Conservation (phyloP, 1,140 invertebrate genomes). For the Papilio polytes region DNA sequence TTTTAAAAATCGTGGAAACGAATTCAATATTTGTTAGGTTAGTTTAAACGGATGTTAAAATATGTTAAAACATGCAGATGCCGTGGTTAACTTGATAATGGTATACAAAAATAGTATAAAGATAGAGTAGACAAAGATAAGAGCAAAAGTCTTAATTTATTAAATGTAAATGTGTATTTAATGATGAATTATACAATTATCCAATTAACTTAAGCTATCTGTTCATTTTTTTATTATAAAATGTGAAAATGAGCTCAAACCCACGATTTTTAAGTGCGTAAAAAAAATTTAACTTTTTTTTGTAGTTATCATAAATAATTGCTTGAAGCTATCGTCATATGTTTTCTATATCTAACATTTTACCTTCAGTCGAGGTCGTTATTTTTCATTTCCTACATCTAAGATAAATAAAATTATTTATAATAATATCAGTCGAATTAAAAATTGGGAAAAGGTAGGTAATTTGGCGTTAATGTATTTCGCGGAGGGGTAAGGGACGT, state of each 20-base stretch:
- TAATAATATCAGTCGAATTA: not conserved
- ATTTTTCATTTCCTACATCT: not conserved
- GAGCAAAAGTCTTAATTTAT: not conserved
- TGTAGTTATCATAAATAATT: not conserved
- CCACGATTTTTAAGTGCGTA: conserved; percentile 1
- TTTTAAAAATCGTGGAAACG: not conserved
- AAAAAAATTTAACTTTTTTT: not conserved
- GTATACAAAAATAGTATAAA: not conserved
- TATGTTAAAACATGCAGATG: not conserved
- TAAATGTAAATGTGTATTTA: not conserved
- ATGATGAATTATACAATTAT: not conserved
- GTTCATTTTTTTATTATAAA: not conserved
- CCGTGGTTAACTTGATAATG: not conserved
- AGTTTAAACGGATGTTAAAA: not conserved
- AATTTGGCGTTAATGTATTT: conserved; percentile 46
- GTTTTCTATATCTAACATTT: not conserved
- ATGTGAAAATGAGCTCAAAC: not conserved
- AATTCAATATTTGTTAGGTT: not conserved
- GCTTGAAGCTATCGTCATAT: not conserved
- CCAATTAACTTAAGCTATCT: not conserved
- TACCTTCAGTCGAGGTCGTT: too few relatives aligned
- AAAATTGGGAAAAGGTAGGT: conserved; percentile 41
- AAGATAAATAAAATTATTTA: not conserved
- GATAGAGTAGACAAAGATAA: not conserved
- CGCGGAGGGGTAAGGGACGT: conserved; percentile 59